Conservation (phyloP, 92 coral and sea anemone species). For the Nematostella vectensis region DNA sequence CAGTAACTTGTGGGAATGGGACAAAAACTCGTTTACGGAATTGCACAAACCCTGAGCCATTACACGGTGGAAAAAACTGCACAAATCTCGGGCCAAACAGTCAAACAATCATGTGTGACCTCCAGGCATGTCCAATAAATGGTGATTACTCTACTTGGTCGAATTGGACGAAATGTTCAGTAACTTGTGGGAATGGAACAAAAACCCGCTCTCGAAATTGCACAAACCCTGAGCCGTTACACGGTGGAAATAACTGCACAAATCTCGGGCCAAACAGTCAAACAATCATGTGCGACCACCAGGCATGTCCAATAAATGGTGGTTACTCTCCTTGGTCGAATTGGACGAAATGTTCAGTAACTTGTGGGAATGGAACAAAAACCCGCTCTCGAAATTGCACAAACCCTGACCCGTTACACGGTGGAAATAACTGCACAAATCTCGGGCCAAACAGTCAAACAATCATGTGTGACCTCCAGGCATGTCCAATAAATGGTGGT, state of each 20-base stretch:
- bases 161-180: constrained; percentile 16
- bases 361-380: constrained; percentile 8
- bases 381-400: constrained; percentile 9
- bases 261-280: background rate
- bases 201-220: constrained; percentile 13
- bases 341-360: constrained; percentile 11
- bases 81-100: background rate
- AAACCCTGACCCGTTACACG: constrained; percentile 3
- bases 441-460: too few relatives aligned
- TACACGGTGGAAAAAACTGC: constrained; percentile 15
- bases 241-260: constrained; percentile 10
- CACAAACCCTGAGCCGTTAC: constrained; percentile 9
- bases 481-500: too few relatives aligned
- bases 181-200: constrained; percentile 9
- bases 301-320: constrained; percentile 1
- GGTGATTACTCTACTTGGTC: constrained; percentile 18
- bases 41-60: constrained; percentile 36
- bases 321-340: constrained; percentile 14
- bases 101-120: background rate
- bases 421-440: constrained; percentile 9
- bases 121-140: constrained; percentile 2
- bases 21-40: constrained; percentile 41
- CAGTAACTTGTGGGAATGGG: constrained; percentile 28
- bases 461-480: too few relatives aligned
- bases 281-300: background rate